Conservation (phyloP, 2,113 vertebrate species). For the Nerophis lumbriciformis region DNA sequence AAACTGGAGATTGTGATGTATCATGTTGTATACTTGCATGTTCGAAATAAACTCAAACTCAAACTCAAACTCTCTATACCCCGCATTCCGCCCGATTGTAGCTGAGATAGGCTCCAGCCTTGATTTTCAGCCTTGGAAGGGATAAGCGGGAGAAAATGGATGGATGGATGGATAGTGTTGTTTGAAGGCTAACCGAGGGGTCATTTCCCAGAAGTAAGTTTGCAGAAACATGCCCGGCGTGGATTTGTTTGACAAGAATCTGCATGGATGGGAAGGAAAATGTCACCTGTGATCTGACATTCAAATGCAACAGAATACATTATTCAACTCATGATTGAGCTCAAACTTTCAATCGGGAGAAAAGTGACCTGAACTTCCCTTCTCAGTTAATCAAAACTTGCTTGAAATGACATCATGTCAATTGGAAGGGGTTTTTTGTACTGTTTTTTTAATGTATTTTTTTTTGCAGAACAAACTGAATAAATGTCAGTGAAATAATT, state of each 20-base stretch:
- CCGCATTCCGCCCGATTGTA: too few relatives aligned
- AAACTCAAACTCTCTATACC: too few relatives aligned
- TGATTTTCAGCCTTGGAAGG: too few relatives aligned
- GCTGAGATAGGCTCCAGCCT: too few relatives aligned
- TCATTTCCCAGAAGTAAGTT: constrained; percentile 43
- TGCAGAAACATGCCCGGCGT: constrained; percentile 42
- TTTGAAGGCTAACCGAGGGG: constrained; percentile 37
- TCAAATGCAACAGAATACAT: constrained; percentile 55
- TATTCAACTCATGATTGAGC: constrained; percentile 43
- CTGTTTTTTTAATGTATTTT: constrained; percentile 17
- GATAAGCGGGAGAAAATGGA: too few relatives aligned
- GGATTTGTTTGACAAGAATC: constrained; percentile 42
- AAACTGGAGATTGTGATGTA: too few relatives aligned
- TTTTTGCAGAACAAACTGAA: constrained; percentile 50
- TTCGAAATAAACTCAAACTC: too few relatives aligned
- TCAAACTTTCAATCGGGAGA: constrained; percentile 49
- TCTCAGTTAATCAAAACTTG: constrained; percentile 62
- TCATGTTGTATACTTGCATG: too few relatives aligned
- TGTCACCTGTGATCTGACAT: constrained; percentile 53
- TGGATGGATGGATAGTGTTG: too few relatives aligned
- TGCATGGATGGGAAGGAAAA: constrained; percentile 42
- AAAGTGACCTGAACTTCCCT: constrained; percentile 34
- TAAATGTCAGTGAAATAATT: constrained; percentile 53
- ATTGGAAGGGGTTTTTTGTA: constrained; percentile 20
- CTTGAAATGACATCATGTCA: constrained; percentile 63